A percentile compares a stretch with the other conserved stretches of the same genome.
Conservation (phyloP, 2,797 vertebrate genomes). For the Parotocinclus haroldoi region DNA sequence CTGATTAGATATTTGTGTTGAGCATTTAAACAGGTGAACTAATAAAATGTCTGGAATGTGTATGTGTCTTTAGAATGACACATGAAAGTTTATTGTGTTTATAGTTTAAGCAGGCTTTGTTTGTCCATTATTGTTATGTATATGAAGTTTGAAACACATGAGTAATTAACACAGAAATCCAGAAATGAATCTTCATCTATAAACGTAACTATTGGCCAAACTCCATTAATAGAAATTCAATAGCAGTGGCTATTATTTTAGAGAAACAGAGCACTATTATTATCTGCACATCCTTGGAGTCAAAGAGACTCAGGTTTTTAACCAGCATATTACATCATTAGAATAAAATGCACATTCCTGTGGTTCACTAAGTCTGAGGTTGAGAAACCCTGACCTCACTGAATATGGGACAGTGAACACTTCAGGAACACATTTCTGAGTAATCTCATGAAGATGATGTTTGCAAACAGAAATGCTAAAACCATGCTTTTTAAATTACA, state of each 20-base stretch:
- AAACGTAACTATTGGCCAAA: too few species aligned
- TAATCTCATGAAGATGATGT: conserved; percentile 15
- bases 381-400: conserved; percentile 25
- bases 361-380: conserved; percentile 13
- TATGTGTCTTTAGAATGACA: too few species aligned
- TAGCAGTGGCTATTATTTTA: neutral
- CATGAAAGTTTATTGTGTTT: too few species aligned
- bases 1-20: too few species aligned
- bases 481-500: neutral
- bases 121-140: too few species aligned
- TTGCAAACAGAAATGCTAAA: conserved; percentile 14
- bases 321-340: conserved; percentile 7
- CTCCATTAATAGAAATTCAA: neutral
- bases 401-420: neutral
- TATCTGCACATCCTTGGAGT: neutral
- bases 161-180: too few species aligned
- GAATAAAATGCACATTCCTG: conserved; percentile 20
- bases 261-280: neutral
- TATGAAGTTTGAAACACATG: too few species aligned
- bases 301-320: conserved; percentile 11
- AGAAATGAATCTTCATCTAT: too few species aligned
- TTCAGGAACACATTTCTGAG: conserved; percentile 1
- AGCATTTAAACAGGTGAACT: too few species aligned
- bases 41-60: too few species aligned
- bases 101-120: too few species aligned